Conservation (phyloP, 2,888 invertebrate genomes). For the Lithophane semibrunnea region DNA sequence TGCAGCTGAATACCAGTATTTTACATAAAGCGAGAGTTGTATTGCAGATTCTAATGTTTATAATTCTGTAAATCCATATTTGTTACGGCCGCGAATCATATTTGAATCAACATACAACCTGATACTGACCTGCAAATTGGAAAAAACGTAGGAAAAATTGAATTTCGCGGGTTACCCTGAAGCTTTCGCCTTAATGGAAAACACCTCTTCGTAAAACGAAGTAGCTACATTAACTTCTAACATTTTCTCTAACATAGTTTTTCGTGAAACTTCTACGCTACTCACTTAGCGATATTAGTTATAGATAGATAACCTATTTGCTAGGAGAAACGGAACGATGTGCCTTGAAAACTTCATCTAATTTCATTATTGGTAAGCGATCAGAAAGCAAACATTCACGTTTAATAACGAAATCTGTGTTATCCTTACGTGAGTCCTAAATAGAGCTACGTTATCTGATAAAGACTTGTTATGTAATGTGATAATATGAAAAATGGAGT, state of each 20-base stretch:
- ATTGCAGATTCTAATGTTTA: too few relatives aligned
- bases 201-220: background rate
- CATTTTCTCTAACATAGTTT: conserved; percentile 17
- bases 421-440: background rate
- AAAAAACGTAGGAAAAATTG: too few relatives aligned
- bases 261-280: conserved; percentile 11
- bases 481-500: too few relatives aligned
- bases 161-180: too few relatives aligned
- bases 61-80: too few relatives aligned
- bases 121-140: too few relatives aligned
- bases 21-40: background rate
- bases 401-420: background rate
- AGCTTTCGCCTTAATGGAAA: conserved; percentile 12
- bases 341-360: conserved; percentile 1
- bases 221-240: conserved; percentile 14
- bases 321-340: background rate
- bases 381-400: conserved; percentile 7
- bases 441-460: too few relatives aligned
- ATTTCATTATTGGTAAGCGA: conserved; percentile 11
- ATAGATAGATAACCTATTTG: conserved; percentile 20
- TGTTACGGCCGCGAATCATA: too few relatives aligned
- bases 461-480: too few relatives aligned
- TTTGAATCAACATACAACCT: too few relatives aligned
- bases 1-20: background rate
- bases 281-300: conserved; percentile 30